phyloP scores from a whole-genome alignment of 2,113 vertebrate species.

The Nematolebias whitei region DNA sequence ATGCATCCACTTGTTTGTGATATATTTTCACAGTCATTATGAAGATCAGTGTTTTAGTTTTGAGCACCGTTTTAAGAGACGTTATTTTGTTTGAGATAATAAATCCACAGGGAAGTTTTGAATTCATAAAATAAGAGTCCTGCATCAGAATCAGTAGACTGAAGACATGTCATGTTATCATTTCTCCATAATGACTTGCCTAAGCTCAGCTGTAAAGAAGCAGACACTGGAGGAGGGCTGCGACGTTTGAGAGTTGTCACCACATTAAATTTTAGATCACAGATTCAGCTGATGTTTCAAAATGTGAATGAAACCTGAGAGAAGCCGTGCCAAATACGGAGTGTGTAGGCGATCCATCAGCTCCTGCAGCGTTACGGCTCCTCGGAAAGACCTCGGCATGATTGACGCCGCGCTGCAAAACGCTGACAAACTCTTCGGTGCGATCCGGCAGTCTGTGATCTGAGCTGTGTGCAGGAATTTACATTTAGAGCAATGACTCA shows the following conservation, averaged over 20 bases:
- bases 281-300: slow-evolving; percentile 19
- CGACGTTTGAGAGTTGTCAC: slow-evolving; percentile 6
- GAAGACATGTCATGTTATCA: neutral
- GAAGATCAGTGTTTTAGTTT: too few species aligned
- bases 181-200: neutral
- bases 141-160: too few species aligned
- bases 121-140: too few species aligned
- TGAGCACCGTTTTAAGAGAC: too few species aligned
- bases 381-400: slow-evolving; percentile 52
- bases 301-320: slow-evolving; percentile 22
- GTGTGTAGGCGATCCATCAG: slow-evolving; percentile 49
- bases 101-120: too few species aligned
- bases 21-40: too few species aligned
- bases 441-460: slow-evolving; percentile 29
- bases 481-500: slow-evolving; percentile 38
- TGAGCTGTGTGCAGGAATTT: slow-evolving; percentile 19
- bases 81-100: too few species aligned
- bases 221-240: neutral
- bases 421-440: slow-evolving; percentile 60
- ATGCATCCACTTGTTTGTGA: too few species aligned
- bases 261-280: slow-evolving; percentile 15
- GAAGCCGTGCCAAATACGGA: slow-evolving; percentile 20
- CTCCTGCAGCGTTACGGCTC: slow-evolving; percentile 50
- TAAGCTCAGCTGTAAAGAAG: neutral
- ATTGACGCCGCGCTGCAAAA: slow-evolving; percentile 52